Evolutionary conservation across 1,140 invertebrate species (phyloP), one percentile per base, ranked within the genome.

Genomic region (Platyscapa corneri): DNA sequence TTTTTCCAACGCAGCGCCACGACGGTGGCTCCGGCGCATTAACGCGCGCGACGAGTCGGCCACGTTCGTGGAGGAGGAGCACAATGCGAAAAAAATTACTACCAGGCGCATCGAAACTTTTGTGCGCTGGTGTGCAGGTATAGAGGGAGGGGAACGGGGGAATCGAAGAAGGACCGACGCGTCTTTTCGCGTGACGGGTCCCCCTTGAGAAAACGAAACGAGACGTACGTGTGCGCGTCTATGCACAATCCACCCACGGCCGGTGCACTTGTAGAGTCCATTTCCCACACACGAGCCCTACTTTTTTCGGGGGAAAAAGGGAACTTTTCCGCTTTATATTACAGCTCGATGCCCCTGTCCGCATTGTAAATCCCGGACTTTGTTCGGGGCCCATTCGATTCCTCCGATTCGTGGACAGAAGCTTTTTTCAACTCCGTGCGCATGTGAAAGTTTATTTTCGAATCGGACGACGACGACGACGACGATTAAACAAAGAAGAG

Each of bases 281-380:
- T 79, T 84, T 84, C 83, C 83, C 83, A 84, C 83, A 84, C 76
- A 27, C 65, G 76, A 32, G 39, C 56, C 34, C 27, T n/a, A 7
- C 37, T 56, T 56, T 74, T 37, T 84, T 67, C 32, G 6, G 7
- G 46, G 30, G 76, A 78, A 78, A 78, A 67, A 83, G 37, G 60
- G 60, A 77, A 78, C 82, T 84, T 83, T 83, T 83, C 74, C 56
- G 74, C 82, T 53, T 67, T 65, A 64, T 42, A 74, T 56, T 74
- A 74, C 77, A n/a, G 56, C 16, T 80, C 56, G 77, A 65, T 80
- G 77, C 53, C 8, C 77, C 23, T 23, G n/a, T 18, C 27, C 53
- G 32, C 32, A 79, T 80, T 65, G 46, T 56, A 20, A 34, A 27
- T 30, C 60, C 53, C 18, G 37, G 37, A 39, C 77, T 65, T 79